These are phyloP conservation scores for Cossypha niveicapilla DNA, from an alignment of 2,797 vertebrate species.

Conservation along the genomic window DNA sequence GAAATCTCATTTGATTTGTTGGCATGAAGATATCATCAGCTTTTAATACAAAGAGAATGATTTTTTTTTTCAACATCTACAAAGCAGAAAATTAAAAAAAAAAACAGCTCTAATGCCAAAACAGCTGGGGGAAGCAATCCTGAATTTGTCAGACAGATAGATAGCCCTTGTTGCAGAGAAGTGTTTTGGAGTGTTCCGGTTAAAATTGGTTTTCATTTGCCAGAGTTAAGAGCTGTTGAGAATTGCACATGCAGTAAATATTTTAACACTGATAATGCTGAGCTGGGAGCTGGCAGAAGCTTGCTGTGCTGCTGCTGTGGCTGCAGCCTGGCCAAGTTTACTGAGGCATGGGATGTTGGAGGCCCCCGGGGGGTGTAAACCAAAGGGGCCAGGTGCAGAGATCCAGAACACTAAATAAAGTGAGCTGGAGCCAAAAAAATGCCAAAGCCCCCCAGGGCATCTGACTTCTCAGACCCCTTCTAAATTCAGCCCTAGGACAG, in stretches of 20 bases:
- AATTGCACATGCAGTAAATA: conserved; percentile 44
- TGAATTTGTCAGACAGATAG: conserved; percentile 49
- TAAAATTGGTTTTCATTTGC: conserved; percentile 65
- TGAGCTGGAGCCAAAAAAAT: not conserved
- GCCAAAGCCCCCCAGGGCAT: not conserved
- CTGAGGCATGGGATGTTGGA: not conserved
- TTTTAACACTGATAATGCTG: conserved; percentile 53
- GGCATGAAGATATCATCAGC: not conserved
- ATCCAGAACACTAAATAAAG: not conserved
- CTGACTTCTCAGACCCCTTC: not conserved
- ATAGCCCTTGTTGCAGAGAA: conserved; percentile 14
- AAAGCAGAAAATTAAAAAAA: not conserved
- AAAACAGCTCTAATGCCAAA: not conserved
- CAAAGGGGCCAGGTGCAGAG: not conserved
- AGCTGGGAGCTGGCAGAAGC: conserved; percentile 17
- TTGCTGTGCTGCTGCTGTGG: not conserved
- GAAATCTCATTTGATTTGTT: conserved; percentile 32
- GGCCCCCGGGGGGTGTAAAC: not conserved
- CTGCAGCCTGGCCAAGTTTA: not conserved
- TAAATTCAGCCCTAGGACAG: not conserved
- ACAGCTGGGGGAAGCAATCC: conserved; percentile 22
- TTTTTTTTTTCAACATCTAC: not conserved
- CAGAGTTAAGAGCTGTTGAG: conserved; percentile 57
- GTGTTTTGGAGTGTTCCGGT: conserved; percentile 55
- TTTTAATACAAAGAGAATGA: not conserved